Evolutionary conservation across 2,797 vertebrate genomes (phyloP), one percentile per base, ranked within the genome.

Genomic region (Valencia hispanica): DNA sequence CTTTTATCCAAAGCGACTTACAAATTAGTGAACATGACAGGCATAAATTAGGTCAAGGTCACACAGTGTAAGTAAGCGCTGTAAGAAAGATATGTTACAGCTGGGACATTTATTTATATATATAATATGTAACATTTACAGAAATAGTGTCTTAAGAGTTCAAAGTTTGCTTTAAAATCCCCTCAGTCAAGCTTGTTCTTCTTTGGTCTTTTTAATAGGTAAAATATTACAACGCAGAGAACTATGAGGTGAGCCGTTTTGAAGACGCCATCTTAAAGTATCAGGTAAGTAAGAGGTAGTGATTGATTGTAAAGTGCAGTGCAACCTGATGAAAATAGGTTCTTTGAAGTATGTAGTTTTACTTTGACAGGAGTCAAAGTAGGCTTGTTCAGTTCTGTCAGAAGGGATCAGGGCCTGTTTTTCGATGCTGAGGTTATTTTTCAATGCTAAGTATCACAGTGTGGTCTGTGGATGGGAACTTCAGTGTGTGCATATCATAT

Each of bases 161-260:
- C 0, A 30, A n/a, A 1, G 22, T 17, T 12, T n/a, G 22, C 2
- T 27, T 39, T 65, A 65, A 65, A 25, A 39, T 22, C 34, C 10
- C 20, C 32, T 11, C 8, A 39, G 0, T 65, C 20, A 39, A 27
- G 22, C 17, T 71, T 72, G 4, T 43, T 43, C 18, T 73, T 10
- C 20, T 10, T 69, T 20, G 55, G 0, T 17, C 15, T 34, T 73
- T 51, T 43, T 32, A 18, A n/a, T 59, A 99, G 98, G 98, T 99
- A 72, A 99, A 99, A 85, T 99, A 99, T 85, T 99, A 99, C 89
- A 99, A 97, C 0, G 97, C 97, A 0, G 98, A 99, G 90, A 89
- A 72, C 84, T 99, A 99, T 0, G 98, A 99, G 90, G 97, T 97
- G 15, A 76, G 92, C 18, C 95, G 97, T 27, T 99, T 97, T 57